Evolutionary conservation across 2,888 invertebrate genomes (phyloP).

Genomic region (Nematopogon swammerdamellus): DNA sequence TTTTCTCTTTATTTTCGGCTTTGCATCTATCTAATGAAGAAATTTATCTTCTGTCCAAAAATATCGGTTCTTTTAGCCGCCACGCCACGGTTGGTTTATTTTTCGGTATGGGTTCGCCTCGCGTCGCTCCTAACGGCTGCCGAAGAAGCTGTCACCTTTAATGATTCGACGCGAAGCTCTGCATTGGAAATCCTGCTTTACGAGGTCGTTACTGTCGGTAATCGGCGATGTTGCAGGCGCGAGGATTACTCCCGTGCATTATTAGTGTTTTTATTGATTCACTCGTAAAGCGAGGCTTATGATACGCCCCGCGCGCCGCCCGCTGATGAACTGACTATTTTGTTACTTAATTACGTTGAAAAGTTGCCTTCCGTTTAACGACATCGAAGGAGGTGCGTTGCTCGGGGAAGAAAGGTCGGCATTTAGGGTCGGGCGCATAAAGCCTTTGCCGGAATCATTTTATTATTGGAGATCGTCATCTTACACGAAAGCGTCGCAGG

Average conservation of each 20-base stretch:
- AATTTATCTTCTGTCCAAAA: too few species aligned
- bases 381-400: neutral
- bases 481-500: too few species aligned
- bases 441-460: too few species aligned
- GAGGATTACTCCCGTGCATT: constrained; percentile 52
- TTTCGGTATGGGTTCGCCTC: too few species aligned
- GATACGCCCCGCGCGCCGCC: constrained; percentile 40
- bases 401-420: too few species aligned
- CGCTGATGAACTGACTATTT: constrained; percentile 8
- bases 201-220: constrained; percentile 54
- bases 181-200: constrained; percentile 52
- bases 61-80: too few species aligned
- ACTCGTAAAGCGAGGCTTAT: constrained; percentile 57
- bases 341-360: neutral
- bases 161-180: constrained; percentile 34
- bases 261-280: constrained; percentile 59
- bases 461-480: too few species aligned
- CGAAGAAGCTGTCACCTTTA: constrained; percentile 10
- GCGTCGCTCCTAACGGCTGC: too few species aligned
- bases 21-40: too few species aligned
- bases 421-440: too few species aligned
- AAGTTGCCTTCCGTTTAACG: neutral
- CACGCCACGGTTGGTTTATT: too few species aligned
- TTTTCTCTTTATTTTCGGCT: too few species aligned
- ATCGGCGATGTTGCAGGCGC: constrained; percentile 21